Conservation (phyloP, 2,113 vertebrate genomes). For the Tringa solitaria region DNA sequence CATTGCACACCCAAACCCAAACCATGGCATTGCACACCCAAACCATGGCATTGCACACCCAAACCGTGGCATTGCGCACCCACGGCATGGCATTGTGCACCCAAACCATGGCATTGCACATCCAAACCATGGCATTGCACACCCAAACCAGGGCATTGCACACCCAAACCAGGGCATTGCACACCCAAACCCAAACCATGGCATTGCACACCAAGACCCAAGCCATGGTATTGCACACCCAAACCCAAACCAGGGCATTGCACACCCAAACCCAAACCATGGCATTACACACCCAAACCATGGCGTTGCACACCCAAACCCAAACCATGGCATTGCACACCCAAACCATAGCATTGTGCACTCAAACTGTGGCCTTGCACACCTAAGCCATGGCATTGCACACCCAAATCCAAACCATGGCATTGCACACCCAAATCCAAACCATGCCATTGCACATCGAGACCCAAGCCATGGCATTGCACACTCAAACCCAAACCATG, state of each 20-base stretch:
- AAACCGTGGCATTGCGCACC: too few relatives aligned
- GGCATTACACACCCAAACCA: rapidly evolving
- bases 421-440: not conserved
- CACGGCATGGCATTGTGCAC: too few relatives aligned
- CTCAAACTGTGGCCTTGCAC: too few relatives aligned
- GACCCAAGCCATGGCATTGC: not conserved
- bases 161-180: rapidly evolving
- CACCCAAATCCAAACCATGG: not conserved
- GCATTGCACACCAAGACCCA: too few relatives aligned
- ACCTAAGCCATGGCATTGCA: not conserved
- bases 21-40: not conserved
- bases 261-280: rapidly evolving
- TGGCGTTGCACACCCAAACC: rapidly evolving
- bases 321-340: rapidly evolving
- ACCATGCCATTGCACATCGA: not conserved
- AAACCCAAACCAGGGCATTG: rapidly evolving
- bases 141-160: rapidly evolving
- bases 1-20: too few relatives aligned
- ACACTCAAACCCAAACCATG: rapidly evolving
- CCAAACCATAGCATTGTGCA: too few relatives aligned
- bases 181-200: rapidly evolving
- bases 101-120: rapidly evolving
- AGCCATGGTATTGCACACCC: too few relatives aligned
- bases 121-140: rapidly evolving
- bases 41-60: not conserved